phyloP scores from a whole-genome alignment of 2,113 vertebrate genomes.

The Xenopus laevis region DNA sequence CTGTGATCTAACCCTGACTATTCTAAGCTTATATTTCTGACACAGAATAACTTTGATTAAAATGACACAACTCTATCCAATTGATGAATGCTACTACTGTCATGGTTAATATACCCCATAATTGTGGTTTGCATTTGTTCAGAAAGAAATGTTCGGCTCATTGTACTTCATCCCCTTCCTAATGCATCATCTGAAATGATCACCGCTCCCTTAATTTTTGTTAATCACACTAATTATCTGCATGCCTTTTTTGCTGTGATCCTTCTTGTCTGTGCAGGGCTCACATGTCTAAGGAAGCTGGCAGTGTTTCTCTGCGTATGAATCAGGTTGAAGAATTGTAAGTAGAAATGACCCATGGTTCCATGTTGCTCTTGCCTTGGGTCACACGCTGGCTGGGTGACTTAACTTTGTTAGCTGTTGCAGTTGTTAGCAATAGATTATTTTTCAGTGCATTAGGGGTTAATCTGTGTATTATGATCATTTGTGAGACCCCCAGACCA shows the following conservation, averaged over 20 bases:
- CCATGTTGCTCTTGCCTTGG: too few relatives aligned
- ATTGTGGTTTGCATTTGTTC: background rate
- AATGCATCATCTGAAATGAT: constrained; percentile 50
- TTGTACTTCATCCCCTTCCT: constrained; percentile 36
- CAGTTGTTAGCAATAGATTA: too few relatives aligned
- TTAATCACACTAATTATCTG: constrained; percentile 72
- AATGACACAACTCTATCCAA: background rate
- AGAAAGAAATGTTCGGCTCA: constrained; percentile 14
- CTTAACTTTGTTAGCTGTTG: too few relatives aligned
- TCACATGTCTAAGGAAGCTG: constrained; percentile 92
- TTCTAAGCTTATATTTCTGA: too few relatives aligned
- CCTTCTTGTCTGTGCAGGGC: constrained; percentile 77
- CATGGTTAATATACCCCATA: constrained; percentile 4
- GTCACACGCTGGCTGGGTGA: too few relatives aligned
- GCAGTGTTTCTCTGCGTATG: constrained; percentile 99
- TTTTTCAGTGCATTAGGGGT: too few relatives aligned
- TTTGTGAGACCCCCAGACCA: too few relatives aligned
- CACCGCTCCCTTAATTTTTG: constrained; percentile 54
- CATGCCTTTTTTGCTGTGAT: constrained; percentile 74
- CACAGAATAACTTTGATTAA: too few relatives aligned
- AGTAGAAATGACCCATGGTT: constrained; percentile 70
- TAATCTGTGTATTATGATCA: too few relatives aligned
- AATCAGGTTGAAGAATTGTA: constrained; percentile 99
- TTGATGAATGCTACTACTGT: too few relatives aligned
- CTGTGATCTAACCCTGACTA: background rate